Conservation (phyloP, 2,113 vertebrate genomes). For the Emydura subglobosa region DNA sequence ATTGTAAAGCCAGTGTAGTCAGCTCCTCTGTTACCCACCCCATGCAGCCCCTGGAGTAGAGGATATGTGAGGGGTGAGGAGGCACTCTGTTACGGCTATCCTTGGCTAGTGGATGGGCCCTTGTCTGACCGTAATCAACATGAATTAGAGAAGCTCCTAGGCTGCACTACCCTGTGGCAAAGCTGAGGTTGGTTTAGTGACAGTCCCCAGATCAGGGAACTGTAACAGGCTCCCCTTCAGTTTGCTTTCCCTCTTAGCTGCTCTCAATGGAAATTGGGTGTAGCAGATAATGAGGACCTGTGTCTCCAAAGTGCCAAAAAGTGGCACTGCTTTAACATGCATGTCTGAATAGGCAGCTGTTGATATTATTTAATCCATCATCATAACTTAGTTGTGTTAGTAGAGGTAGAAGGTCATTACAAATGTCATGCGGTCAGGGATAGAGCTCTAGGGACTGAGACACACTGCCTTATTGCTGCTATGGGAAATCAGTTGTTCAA, state of each 20-base stretch:
- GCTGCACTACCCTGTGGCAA: background rate
- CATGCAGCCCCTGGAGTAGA: background rate
- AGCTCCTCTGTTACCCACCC: background rate
- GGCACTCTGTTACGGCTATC: background rate
- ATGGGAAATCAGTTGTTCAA: conserved; percentile 14
- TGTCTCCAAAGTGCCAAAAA: background rate
- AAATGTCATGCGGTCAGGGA: background rate
- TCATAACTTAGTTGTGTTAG: background rate
- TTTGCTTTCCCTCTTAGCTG: background rate
- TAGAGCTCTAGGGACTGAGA: background rate
- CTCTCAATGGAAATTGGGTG: background rate
- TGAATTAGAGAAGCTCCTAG: background rate
- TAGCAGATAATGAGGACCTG: background rate
- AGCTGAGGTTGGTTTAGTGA: background rate
- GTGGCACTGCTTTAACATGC: background rate
- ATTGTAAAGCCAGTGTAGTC: background rate
- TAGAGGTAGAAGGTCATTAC: background rate
- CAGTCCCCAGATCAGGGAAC: background rate
- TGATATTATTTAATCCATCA: background rate
- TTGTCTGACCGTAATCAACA: background rate
- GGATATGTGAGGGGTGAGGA: background rate
- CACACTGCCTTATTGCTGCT: background rate
- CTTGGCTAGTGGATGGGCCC: background rate
- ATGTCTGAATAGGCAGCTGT: background rate
- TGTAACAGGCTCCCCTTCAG: background rate